Percentiles rank a stretch among this genome's conserved stretches.
Conservation (phyloP, 2,797 vertebrate species). For the Platyrinchus mystaceus region DNA sequence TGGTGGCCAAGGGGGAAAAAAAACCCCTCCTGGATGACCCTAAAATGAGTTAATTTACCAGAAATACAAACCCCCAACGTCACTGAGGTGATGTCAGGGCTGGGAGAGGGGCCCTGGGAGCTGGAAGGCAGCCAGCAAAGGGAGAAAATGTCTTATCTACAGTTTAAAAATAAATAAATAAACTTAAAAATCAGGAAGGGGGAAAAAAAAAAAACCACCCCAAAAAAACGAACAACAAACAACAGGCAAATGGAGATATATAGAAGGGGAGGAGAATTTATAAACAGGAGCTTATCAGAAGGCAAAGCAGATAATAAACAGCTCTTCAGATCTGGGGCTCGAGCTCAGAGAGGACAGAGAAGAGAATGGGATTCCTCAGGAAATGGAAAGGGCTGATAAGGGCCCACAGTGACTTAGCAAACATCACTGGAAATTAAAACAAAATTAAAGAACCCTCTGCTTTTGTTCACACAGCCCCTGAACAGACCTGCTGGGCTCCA, state of each 20-base stretch:
- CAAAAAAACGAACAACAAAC: neutral
- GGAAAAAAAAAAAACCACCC: too few relatives aligned
- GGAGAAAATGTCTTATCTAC: constrained; percentile 17
- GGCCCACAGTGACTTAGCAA: neutral
- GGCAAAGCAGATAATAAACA: constrained; percentile 42
- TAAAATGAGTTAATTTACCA: neutral
- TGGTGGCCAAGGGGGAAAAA: neutral
- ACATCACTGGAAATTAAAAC: neutral
- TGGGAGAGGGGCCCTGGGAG: neutral
- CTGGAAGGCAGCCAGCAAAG: neutral
- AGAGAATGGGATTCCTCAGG: constrained; percentile 47
- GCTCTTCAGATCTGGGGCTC: constrained; percentile 28
- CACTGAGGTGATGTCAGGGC: fast-evolving
- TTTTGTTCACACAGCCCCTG: neutral
- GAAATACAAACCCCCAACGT: neutral
- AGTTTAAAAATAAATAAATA: neutral
- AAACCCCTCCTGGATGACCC: neutral
- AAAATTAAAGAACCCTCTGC: neutral
- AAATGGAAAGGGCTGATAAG: constrained; percentile 50
- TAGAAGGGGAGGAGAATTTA: constrained; percentile 3
- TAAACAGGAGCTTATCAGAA: constrained; percentile 56
- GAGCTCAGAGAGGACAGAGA: neutral
- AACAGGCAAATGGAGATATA: neutral
- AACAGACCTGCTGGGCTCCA: neutral
- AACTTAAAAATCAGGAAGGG: neutral